Evolutionary conservation across 1,140 invertebrate genomes (phyloP).

Genomic region (Rhyacophila brunnea): DNA sequence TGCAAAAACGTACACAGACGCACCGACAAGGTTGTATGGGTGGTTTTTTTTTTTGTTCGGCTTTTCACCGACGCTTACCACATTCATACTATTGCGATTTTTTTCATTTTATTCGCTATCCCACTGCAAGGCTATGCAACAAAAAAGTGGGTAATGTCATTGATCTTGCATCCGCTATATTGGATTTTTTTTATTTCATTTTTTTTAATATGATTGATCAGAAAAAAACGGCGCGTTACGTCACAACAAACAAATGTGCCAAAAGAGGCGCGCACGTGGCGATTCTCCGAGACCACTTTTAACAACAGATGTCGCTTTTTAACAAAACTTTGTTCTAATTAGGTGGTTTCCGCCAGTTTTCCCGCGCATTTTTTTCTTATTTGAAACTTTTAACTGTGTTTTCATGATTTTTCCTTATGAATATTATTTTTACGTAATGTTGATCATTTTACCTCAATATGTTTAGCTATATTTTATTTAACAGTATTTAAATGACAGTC

Average conservation of each 20-base stretch:
- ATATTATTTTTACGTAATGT: too few species aligned
- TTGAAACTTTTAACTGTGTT: too few species aligned
- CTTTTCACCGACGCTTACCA: neutral
- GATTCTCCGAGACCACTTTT: neutral
- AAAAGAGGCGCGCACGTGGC: neutral
- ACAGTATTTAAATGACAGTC: too few species aligned
- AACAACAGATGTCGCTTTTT: neutral
- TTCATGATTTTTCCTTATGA: too few species aligned
- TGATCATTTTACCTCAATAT: too few species aligned
- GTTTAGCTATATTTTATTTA: too few species aligned
- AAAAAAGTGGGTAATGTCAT: slow-evolving; percentile 37
- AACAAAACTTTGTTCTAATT: too few species aligned
- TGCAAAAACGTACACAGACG: slow-evolving; percentile 4
- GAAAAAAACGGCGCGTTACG: slow-evolving; percentile 23
- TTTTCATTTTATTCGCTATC: slow-evolving; percentile 6
- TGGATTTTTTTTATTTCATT: slow-evolving; percentile 12
- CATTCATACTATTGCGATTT: slow-evolving; percentile 5
- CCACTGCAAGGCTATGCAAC: slow-evolving; percentile 32
- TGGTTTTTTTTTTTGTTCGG: slow-evolving; percentile 4
- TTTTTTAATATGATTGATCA: slow-evolving; percentile 31
- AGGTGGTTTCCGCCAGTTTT: too few species aligned
- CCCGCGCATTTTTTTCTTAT: too few species aligned
- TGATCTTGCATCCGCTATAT: slow-evolving; percentile 31
- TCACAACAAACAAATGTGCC: slow-evolving; percentile 16
- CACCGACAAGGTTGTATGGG: neutral